Conservation (phyloP, 2,113 vertebrate species). For the Myxocyprinus asiaticus region DNA sequence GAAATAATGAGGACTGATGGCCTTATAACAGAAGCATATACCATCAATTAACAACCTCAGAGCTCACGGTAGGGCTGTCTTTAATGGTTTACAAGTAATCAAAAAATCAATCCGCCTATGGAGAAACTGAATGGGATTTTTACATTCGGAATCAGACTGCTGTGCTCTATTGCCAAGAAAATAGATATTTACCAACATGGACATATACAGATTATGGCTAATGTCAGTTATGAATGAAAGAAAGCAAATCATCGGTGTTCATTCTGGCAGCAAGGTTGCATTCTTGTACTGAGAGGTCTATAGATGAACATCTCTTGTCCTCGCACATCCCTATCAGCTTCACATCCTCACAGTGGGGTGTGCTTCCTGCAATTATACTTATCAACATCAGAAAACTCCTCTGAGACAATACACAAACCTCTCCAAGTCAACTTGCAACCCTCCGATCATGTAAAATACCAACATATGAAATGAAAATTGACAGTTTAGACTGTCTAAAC, state of each 20-base stretch:
- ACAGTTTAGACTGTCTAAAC: slow-evolving; percentile 50
- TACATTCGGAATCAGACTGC: too few species aligned
- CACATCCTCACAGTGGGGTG: slow-evolving; percentile 48
- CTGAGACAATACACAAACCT: slow-evolving; percentile 58
- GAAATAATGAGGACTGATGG: too few species aligned
- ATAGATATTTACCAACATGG: background rate
- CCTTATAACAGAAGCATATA: too few species aligned
- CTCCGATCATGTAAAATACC: slow-evolving; percentile 63
- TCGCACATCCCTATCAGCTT: slow-evolving; percentile 45
- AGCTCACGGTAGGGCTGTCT: too few species aligned
- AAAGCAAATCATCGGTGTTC: too few species aligned
- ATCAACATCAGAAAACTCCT: slow-evolving; percentile 42
- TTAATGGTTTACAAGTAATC: too few species aligned
- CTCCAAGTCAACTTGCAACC: slow-evolving; percentile 48
- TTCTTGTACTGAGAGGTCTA: background rate
- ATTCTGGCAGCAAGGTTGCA: background rate
- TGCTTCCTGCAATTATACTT: slow-evolving; percentile 60
- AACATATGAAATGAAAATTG: slow-evolving; percentile 46
- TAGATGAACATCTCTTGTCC: background rate
- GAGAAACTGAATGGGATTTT: too few species aligned
- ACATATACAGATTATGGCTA: background rate
- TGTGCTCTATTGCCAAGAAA: too few species aligned
- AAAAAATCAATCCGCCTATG: too few species aligned
- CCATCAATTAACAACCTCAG: too few species aligned
- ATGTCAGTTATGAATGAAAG: too few species aligned